Evolutionary conservation across 2,113 vertebrate species (phyloP).

Genomic region (Struthio camelus): DNA sequence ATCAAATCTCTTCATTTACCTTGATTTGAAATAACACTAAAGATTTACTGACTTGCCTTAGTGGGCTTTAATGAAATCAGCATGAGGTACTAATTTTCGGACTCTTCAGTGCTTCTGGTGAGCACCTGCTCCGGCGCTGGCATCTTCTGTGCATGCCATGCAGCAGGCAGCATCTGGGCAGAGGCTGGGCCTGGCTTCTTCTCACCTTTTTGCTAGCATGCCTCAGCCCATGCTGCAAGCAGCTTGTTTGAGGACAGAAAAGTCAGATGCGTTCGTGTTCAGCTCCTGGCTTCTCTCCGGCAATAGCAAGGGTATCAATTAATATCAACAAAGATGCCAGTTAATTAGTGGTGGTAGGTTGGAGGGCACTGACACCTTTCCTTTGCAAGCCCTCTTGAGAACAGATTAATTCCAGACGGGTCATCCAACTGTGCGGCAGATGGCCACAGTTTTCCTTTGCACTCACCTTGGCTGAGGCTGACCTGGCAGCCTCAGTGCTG

Average conservation of each 20-base stretch:
- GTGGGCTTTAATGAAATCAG: neutral
- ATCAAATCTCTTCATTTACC: neutral
- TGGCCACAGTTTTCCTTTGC: neutral
- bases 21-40: neutral
- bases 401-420: neutral
- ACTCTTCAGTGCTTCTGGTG: neutral
- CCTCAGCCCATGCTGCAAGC: neutral
- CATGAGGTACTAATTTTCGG: neutral
- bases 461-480: neutral
- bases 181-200: neutral
- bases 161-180: neutral
- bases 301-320: neutral
- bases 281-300: neutral
- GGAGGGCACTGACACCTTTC: constrained; percentile 8
- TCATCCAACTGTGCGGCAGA: neutral
- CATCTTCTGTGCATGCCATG: neutral
- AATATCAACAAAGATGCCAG: neutral
- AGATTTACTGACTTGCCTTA: neutral
- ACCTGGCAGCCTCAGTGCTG: neutral
- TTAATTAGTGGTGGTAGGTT: neutral
- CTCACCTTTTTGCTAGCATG: neutral
- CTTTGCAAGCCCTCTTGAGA: neutral
- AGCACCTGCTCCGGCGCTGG: neutral
- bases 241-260: neutral
- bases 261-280: neutral